phyloP scores from a whole-genome alignment of 2,797 vertebrate genomes.

The Enoplosus armatus region DNA sequence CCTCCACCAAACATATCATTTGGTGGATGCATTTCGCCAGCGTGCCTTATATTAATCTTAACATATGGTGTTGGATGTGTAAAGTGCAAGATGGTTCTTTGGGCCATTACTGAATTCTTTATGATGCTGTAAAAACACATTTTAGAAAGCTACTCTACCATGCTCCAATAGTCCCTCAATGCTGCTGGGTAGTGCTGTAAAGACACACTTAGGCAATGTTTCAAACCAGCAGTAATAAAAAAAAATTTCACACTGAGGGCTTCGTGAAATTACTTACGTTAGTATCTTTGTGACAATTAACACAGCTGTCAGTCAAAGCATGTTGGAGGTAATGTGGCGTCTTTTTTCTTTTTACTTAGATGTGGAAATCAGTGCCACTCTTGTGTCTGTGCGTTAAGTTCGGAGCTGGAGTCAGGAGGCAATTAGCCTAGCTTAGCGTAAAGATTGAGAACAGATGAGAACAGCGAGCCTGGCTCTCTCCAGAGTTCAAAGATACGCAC shows the following conservation, averaged over 20 bases:
- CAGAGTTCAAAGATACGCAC: background rate
- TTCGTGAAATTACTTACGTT: background rate
- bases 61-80: slow-evolving; percentile 11
- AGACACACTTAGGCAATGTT: background rate
- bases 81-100: background rate
- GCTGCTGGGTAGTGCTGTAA: background rate
- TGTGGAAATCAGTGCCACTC: background rate
- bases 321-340: background rate
- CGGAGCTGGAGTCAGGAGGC: background rate
- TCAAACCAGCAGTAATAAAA: background rate
- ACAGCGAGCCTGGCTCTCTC: background rate
- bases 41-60: slow-evolving; percentile 7
- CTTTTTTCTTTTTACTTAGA: background rate
- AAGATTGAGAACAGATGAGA: background rate
- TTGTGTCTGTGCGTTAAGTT: background rate
- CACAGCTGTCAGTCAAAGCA: background rate
- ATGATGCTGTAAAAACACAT: slow-evolving; percentile 4
- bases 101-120: background rate
- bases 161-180: background rate
- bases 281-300: background rate
- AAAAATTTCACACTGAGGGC: background rate
- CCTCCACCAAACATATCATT: slow-evolving; percentile 37
- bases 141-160: background rate
- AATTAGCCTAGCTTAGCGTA: background rate
- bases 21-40: slow-evolving; percentile 29